Conservation (phyloP, 1,140 invertebrate genomes). For the Propsilocerus akamusi region DNA sequence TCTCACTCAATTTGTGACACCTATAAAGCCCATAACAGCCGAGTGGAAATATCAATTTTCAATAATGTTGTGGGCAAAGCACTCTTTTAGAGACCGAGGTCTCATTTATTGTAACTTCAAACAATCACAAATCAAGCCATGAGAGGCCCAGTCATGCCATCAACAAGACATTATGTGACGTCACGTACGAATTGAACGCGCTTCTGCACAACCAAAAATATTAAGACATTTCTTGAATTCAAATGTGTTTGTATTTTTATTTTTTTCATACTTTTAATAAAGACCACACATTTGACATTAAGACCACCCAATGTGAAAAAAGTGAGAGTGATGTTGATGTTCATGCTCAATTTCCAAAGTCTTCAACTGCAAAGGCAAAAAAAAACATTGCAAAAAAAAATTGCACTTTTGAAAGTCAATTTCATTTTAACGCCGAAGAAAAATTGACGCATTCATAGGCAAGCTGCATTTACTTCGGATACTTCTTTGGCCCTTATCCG, state of each 20-base stretch:
- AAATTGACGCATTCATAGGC: no score
- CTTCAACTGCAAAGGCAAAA: no score
- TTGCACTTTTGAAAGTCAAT: no score
- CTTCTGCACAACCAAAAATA: conserved; percentile 2
- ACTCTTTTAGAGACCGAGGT: background rate
- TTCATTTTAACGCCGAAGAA: no score
- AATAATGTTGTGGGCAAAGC: background rate
- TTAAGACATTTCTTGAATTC: conserved; percentile 4
- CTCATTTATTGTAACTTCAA: background rate
- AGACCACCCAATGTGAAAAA: conserved; percentile 5
- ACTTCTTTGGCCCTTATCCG: background rate
- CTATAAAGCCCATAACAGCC: background rate
- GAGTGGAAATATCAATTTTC: background rate
- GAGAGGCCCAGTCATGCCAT: no score
- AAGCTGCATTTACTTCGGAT: background rate
- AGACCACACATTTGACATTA: conserved; percentile 5
- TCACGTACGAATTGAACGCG: background rate
- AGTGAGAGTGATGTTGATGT: background rate
- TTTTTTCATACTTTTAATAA: conserved; percentile 3
- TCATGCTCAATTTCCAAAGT: background rate
- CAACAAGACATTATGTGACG: background rate
- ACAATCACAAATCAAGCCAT: background rate
- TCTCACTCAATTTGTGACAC: no score
- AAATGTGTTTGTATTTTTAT: conserved; percentile 3
- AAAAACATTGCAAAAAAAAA: no score